A percentile compares a stretch with the other conserved stretches of the same genome.
Conservation (phyloP, 1,140 invertebrate species). For the Pinna nobilis region DNA sequence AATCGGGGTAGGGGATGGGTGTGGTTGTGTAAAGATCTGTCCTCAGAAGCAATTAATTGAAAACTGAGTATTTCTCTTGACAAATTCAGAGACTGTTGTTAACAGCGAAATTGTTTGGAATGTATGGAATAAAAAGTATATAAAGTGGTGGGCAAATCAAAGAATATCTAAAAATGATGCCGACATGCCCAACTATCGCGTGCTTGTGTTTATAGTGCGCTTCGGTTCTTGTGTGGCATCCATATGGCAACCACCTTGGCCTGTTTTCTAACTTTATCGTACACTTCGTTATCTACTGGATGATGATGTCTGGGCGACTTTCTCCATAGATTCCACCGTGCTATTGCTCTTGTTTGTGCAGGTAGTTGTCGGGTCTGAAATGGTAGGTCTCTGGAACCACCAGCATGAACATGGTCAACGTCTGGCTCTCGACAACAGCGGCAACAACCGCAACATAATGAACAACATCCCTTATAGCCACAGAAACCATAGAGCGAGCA, state of each 20-base stretch:
- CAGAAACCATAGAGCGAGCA: conserved; percentile 28
- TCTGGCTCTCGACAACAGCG: conserved; percentile 34
- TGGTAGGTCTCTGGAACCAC: background rate
- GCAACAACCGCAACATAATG: conserved; percentile 14
- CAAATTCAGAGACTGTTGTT: too few species aligned
- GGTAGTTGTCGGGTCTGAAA: background rate
- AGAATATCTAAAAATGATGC: too few species aligned
- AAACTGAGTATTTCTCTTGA: too few species aligned
- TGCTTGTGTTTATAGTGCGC: conserved; percentile 46
- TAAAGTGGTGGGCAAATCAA: too few species aligned
- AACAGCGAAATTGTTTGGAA: too few species aligned
- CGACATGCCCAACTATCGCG: too few species aligned
- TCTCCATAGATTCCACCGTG: conserved; percentile 7
- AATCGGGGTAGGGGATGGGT: too few species aligned
- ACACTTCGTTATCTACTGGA: conserved; percentile 17
- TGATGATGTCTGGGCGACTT: background rate
- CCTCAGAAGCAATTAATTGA: too few species aligned
- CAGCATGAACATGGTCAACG: conserved; percentile 12
- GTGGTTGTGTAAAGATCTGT: too few species aligned
- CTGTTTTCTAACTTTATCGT: conserved; percentile 16
- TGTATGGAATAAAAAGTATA: too few species aligned
- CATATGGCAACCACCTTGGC: conserved; percentile 38
- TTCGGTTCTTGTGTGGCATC: conserved; percentile 44
- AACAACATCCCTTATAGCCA: conserved; percentile 18
- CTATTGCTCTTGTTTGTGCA: background rate